Evolutionary conservation across 2,797 vertebrate species (phyloP).

Genomic region (Enteromius argenteus): DNA sequence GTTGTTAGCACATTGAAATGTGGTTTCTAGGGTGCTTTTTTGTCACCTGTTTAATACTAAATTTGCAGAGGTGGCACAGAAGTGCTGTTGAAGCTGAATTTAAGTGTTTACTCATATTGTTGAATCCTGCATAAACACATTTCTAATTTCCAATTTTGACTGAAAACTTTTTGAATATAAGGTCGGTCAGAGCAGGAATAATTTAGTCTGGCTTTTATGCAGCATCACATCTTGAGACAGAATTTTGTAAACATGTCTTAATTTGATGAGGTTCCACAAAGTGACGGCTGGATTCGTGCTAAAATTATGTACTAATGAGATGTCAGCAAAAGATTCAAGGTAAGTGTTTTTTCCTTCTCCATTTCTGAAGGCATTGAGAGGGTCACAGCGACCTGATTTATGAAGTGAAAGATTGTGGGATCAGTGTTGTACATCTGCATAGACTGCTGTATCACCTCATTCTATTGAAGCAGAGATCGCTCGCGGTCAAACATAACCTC

Average conservation of each 20-base stretch:
- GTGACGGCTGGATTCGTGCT: background rate
- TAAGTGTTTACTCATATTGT: background rate
- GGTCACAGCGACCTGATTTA: background rate
- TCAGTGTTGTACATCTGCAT: constrained; percentile 8
- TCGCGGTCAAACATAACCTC: background rate
- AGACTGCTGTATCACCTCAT: background rate
- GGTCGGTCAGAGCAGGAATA: background rate
- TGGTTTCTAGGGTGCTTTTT: background rate
- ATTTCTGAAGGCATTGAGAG: background rate
- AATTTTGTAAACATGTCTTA: background rate
- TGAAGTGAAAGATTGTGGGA: constrained; percentile 1
- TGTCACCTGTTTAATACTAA: background rate
- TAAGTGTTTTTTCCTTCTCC: background rate
- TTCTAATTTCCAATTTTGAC: background rate
- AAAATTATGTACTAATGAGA: background rate
- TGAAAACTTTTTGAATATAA: background rate
- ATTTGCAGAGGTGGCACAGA: background rate
- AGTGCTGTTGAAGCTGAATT: background rate
- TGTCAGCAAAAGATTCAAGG: background rate
- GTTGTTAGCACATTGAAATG: background rate
- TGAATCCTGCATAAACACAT: background rate
- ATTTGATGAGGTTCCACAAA: background rate
- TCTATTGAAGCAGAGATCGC: background rate
- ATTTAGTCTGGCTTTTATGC: background rate
- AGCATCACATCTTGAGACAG: background rate